These are phyloP conservation scores for Crematogaster levior DNA, from an alignment of 2,888 invertebrate genomes.

Conservation along the genomic window DNA sequence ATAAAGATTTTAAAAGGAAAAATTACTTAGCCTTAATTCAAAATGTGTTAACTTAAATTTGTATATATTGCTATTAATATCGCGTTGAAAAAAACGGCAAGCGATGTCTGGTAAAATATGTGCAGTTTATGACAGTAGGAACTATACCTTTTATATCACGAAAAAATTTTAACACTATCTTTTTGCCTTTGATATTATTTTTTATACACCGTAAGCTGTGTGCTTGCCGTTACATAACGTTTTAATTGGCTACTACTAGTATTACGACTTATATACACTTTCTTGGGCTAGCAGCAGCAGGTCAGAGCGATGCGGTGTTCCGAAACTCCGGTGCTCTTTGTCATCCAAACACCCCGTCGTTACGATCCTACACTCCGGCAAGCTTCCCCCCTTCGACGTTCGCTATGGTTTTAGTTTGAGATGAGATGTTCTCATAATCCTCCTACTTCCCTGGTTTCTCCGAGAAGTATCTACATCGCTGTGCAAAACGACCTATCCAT, in stretches of 20 bases:
- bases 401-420: constrained; percentile 75
- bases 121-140: background rate
- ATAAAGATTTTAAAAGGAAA: background rate
- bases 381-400: constrained; percentile 63
- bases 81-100: background rate
- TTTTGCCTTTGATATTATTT: background rate
- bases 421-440: constrained; percentile 72
- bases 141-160: background rate
- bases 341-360: constrained; percentile 79
- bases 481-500: constrained; percentile 25
- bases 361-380: constrained; percentile 68
- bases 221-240: constrained; percentile 25
- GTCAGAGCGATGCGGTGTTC: constrained; percentile 78
- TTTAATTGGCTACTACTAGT: constrained; percentile 45
- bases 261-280: constrained; percentile 72
- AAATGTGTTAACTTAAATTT: background rate
- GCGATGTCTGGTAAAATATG: background rate
- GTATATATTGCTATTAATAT: background rate
- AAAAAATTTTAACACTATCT: background rate
- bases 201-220: background rate
- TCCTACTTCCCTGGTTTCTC: constrained; percentile 62
- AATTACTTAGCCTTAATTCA: background rate
- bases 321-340: constrained; percentile 78
- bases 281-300: constrained; percentile 69
- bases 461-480: constrained; percentile 54